phyloP scores from a whole-genome alignment of 2,888 invertebrate species.

The Lithodes maja region DNA sequence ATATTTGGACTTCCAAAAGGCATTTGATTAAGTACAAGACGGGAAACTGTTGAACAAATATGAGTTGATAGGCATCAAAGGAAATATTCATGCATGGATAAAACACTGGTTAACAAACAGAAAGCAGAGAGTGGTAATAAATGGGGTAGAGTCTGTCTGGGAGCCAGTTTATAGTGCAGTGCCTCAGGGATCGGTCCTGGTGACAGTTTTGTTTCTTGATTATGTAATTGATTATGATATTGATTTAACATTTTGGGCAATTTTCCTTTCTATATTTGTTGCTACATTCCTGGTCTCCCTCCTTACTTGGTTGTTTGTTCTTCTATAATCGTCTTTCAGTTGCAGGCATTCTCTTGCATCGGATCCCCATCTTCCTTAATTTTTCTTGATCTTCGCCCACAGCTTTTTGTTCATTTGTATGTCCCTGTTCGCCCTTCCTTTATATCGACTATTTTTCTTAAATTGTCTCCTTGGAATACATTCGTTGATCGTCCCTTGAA shows the following conservation, averaged over 20 bases:
- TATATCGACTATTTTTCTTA: not conserved
- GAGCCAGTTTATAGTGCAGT: no score
- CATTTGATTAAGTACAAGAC: no score
- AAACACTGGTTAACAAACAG: no score
- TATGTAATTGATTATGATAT: not conserved
- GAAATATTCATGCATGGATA: no score
- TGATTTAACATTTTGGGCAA: constrained; percentile 19
- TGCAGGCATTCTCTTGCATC: not conserved
- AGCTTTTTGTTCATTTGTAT: not conserved
- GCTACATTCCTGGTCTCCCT: not conserved
- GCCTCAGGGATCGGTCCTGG: no score
- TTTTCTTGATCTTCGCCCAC: constrained; percentile 3
- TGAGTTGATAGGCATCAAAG: no score
- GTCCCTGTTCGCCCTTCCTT: not conserved
- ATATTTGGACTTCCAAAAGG: no score
- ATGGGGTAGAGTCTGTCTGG: not conserved
- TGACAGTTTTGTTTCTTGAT: not conserved
- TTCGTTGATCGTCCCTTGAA: not conserved
- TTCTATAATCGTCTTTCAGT: not conserved
- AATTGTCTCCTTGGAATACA: constrained; percentile 4
- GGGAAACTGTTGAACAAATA: no score
- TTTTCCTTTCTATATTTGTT: not conserved
- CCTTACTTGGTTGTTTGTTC: not conserved
- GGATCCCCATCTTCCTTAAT: not conserved
- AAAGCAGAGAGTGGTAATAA: no score